phyloP scores from a whole-genome alignment of 2,113 vertebrate species.

The Microtus oregoni region DNA sequence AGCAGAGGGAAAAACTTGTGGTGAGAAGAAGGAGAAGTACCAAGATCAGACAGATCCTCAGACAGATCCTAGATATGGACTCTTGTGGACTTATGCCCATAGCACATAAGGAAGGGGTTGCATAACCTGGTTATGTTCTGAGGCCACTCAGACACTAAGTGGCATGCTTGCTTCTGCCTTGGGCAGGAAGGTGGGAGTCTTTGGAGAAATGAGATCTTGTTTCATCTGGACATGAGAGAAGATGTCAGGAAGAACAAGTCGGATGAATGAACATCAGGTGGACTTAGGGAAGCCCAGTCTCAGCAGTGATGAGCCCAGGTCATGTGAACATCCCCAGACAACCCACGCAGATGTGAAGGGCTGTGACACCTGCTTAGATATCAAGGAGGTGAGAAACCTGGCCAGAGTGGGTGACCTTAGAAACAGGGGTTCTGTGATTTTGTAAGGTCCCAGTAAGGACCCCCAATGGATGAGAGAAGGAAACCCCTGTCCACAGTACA shows the following conservation, averaged over 20 bases:
- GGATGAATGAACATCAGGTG: background rate
- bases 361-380: background rate
- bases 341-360: background rate
- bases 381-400: background rate
- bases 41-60: background rate
- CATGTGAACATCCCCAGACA: background rate
- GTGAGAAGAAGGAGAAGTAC: background rate
- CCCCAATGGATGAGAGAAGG: too few relatives aligned
- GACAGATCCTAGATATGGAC: background rate
- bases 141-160: background rate
- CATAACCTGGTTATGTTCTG: background rate
- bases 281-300: background rate
- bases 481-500: background rate
- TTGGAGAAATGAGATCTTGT: background rate
- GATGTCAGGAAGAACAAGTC: background rate
- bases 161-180: background rate
- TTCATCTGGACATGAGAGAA: background rate
- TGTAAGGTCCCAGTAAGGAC: background rate
- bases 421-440: background rate
- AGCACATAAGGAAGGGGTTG: background rate
- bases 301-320: background rate
- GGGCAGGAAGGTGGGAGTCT: background rate
- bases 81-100: background rate
- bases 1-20: background rate
- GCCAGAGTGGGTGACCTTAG: background rate